A percentile compares a stretch with the other conserved stretches of the same genome.
Evolutionary conservation across 2,113 vertebrate genomes (phyloP).

Genomic region (Turdus rufiventris): DNA sequence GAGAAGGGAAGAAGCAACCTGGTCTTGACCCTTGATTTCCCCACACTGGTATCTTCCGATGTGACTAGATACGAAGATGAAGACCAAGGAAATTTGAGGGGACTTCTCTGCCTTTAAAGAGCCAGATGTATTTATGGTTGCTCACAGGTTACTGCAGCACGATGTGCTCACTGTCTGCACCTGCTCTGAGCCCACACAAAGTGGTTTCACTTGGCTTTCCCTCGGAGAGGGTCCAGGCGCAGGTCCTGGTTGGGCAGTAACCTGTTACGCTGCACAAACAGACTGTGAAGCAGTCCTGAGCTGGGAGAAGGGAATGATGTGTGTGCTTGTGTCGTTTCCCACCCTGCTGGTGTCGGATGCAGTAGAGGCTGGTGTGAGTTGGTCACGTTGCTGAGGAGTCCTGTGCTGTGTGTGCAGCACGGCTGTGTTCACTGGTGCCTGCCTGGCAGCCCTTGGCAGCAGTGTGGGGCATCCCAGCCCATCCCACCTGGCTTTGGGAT

Average conservation of each 20-base stretch:
- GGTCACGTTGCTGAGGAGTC: neutral
- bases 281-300: neutral
- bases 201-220: neutral
- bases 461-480: neutral
- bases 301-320: neutral
- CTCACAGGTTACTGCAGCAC: conserved; percentile 30
- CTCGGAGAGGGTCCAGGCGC: neutral
- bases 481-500: neutral
- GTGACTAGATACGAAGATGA: conserved; percentile 28
- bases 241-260: neutral
- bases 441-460: neutral
- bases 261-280: neutral
- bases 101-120: conserved; percentile 11
- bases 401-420: neutral
- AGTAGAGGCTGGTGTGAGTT: neutral
- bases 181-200: neutral
- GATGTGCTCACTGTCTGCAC: neutral
- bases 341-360: neutral
- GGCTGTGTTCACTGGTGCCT: neutral
- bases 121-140: conserved; percentile 10
- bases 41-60: conserved; percentile 39
- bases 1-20: conserved; percentile 18
- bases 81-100: conserved; percentile 25
- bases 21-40: conserved; percentile 12
- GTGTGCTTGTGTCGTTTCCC: neutral